Evolutionary conservation across 1,140 invertebrate genomes (phyloP).

Genomic region (Steinernema khuongi): DNA sequence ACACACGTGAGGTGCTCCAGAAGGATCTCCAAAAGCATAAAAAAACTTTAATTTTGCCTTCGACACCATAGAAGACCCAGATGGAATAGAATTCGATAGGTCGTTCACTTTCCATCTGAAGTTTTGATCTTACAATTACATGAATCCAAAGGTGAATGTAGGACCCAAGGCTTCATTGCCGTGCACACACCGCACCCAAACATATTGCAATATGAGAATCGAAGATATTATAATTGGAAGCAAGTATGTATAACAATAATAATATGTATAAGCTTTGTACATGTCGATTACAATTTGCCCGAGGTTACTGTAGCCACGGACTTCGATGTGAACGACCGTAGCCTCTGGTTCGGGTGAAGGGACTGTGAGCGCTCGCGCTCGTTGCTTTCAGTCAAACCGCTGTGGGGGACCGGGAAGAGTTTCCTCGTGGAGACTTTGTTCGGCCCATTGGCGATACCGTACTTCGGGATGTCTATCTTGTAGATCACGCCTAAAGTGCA

Average conservation of each 20-base stretch:
- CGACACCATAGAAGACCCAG: no score
- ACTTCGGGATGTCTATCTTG: neutral
- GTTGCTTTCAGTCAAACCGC: neutral
- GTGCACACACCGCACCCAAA: no score
- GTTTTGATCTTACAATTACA: no score
- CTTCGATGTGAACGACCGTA: neutral
- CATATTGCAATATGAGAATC: no score
- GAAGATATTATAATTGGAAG: neutral
- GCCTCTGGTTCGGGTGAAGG: neutral
- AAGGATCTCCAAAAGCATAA: no score
- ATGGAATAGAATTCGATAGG: no score
- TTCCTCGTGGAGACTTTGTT: neutral
- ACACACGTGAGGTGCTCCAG: no score
- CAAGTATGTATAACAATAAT: neutral
- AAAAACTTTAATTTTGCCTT: no score
- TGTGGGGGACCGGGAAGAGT: neutral
- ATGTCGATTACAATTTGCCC: neutral
- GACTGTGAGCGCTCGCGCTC: neutral
- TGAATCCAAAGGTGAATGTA: no score
- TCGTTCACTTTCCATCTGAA: no score
- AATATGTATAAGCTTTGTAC: conserved; percentile 7
- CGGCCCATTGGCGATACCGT: neutral
- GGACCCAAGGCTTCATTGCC: no score
- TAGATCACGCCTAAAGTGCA: neutral
- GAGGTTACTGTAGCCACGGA: neutral